These are phyloP conservation scores for Diadophis punctatus DNA, from an alignment of 2,113 vertebrate genomes.

Conservation along the genomic window DNA sequence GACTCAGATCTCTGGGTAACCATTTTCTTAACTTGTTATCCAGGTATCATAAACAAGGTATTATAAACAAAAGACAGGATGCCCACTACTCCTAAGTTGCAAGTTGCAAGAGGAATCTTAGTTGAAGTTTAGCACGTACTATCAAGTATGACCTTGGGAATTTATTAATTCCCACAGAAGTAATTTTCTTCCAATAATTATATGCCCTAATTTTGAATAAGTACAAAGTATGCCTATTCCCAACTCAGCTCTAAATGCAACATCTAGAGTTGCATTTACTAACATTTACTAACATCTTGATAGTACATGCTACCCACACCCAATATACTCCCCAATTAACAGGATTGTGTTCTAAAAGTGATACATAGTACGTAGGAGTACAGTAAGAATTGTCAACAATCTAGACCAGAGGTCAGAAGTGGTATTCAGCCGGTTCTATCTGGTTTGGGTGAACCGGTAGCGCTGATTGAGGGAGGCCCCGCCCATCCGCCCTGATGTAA, in stretches of 20 bases:
- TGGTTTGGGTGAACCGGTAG: too few species aligned
- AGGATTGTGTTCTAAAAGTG: not conserved
- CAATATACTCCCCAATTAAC: not conserved
- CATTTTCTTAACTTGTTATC: not conserved
- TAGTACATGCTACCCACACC: too few species aligned
- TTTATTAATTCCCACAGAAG: not conserved
- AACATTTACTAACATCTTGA: too few species aligned
- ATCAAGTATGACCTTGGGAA: not conserved
- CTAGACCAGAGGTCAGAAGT: not conserved
- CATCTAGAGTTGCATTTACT: not conserved
- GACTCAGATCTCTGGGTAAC: not conserved
- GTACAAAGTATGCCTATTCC: not conserved
- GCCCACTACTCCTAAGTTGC: not conserved
- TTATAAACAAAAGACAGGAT: not conserved
- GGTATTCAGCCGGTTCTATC: too few species aligned
- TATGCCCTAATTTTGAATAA: not conserved
- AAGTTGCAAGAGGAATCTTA: not conserved
- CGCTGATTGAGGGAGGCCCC: too few species aligned
- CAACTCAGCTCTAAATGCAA: not conserved
- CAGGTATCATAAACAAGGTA: too few species aligned
- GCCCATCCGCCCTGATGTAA: too few species aligned
- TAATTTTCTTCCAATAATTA: not conserved
- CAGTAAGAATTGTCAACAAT: not conserved
- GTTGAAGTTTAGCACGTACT: not conserved
- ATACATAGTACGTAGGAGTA: not conserved